These are phyloP conservation scores for Myathropa florea DNA, from an alignment of 2,888 invertebrate species.

Conservation along the genomic window DNA sequence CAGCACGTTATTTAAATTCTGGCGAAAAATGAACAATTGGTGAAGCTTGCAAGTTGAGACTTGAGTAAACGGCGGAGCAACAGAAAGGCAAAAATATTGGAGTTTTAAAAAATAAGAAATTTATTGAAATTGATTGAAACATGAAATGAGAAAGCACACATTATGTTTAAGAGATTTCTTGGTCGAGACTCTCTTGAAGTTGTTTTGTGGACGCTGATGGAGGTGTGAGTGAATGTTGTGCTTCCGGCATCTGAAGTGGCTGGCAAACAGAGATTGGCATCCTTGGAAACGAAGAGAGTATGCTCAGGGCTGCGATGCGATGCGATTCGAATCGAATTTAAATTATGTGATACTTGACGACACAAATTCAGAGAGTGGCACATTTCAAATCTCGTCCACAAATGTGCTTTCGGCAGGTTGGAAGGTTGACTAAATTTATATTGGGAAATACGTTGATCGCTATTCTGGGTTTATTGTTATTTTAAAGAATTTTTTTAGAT, in stretches of 20 bases:
- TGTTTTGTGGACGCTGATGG: neutral
- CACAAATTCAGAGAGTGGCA: neutral
- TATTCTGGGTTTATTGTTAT: too few species aligned
- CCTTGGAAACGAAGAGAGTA: slow-evolving; percentile 11
- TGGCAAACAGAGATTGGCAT: neutral
- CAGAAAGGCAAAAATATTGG: too few species aligned
- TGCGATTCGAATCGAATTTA: neutral
- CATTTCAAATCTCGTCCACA: neutral
- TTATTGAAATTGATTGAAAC: too few species aligned
- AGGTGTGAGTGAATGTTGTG: neutral
- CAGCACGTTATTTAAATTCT: too few species aligned
- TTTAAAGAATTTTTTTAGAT: too few species aligned
- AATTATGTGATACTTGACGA: neutral
- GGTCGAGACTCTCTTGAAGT: neutral
- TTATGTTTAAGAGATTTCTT: neutral
- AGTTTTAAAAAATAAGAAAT: too few species aligned
- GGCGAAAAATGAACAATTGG: too few species aligned
- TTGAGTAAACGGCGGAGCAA: too few species aligned
- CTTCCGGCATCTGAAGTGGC: slow-evolving; percentile 4
- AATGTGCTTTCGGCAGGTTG: neutral
- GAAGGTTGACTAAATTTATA: too few species aligned
- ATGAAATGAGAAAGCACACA: neutral
- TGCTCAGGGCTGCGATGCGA: neutral
- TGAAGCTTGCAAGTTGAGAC: too few species aligned
- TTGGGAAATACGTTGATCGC: too few species aligned